Conservation (phyloP, 1,140 invertebrate genomes). For the Papilio glaucus region DNA sequence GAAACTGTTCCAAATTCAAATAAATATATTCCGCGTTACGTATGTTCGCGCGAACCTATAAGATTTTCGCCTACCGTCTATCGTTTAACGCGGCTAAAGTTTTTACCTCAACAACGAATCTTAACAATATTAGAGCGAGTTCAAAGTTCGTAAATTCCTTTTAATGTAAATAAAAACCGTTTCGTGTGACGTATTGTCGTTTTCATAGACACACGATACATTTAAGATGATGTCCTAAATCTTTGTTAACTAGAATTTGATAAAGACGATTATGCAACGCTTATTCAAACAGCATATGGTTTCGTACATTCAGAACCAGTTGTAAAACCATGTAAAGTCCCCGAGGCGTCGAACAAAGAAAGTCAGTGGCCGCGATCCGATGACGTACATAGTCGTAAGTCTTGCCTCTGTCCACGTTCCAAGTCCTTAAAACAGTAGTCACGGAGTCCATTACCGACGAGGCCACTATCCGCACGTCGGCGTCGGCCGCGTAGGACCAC, state of each 20-base stretch:
- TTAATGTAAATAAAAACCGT: background rate
- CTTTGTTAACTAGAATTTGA: background rate
- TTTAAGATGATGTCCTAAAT: background rate
- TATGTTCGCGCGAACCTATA: too few relatives aligned
- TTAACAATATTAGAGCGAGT: too few relatives aligned
- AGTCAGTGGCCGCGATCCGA: background rate
- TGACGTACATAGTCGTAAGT: too few relatives aligned
- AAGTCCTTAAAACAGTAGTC: conserved; percentile 1
- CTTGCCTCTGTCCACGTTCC: background rate
- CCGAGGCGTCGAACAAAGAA: background rate
- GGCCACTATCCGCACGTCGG: background rate
- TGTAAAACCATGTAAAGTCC: background rate
- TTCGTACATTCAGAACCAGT: background rate
- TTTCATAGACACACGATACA: background rate
- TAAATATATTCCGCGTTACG: too few relatives aligned
- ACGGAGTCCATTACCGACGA: conserved; percentile 9
- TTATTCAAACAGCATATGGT: background rate
- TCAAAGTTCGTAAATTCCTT: background rate
- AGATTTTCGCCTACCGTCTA: too few relatives aligned
- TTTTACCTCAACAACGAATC: too few relatives aligned
- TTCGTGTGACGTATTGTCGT: background rate
- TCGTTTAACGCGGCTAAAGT: too few relatives aligned
- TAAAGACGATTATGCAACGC: background rate
- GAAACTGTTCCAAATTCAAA: too few relatives aligned
- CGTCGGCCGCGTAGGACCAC: background rate